Conservation (phyloP, 2,797 vertebrate genomes). For the Etheostoma nigrum region DNA sequence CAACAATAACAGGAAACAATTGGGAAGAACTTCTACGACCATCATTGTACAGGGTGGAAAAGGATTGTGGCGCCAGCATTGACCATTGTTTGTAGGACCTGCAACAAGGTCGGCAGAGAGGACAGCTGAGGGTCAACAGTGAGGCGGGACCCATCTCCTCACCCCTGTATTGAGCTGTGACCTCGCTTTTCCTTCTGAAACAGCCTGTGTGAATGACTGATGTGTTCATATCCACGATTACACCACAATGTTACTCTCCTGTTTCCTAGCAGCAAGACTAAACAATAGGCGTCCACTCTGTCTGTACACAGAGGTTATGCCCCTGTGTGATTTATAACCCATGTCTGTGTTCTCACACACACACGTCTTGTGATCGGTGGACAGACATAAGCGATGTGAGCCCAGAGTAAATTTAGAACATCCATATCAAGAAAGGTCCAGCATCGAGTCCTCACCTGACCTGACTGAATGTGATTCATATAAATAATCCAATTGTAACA, state of each 20-base stretch:
- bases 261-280: slow-evolving; percentile 78
- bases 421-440: slow-evolving; percentile 54
- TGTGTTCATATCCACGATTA: slow-evolving; percentile 73
- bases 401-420: slow-evolving; percentile 71
- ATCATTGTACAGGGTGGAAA: slow-evolving; percentile 72
- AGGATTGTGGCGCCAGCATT: slow-evolving; percentile 66
- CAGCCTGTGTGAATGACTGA: slow-evolving; percentile 59
- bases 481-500: slow-evolving; percentile 31
- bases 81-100: slow-evolving; percentile 48
- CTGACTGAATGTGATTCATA: slow-evolving; percentile 39
- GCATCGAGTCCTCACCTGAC: slow-evolving; percentile 52
- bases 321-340: no score
- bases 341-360: no score
- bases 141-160: slow-evolving; percentile 32
- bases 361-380: slow-evolving; percentile 54
- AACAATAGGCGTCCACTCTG: slow-evolving; percentile 69
- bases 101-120: slow-evolving; percentile 31
- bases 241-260: slow-evolving; percentile 69
- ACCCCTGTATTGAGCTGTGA: slow-evolving; percentile 39
- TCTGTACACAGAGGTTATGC: slow-evolving; percentile 20
- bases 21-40: slow-evolving; percentile 64
- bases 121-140: slow-evolving; percentile 42
- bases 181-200: slow-evolving; percentile 69
- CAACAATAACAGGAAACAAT: slow-evolving; percentile 87
- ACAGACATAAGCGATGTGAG: slow-evolving; percentile 48